Evolutionary conservation across 1,140 invertebrate genomes (phyloP), one percentile per base, ranked within the genome.

Genomic region (Venturia canescens): DNA sequence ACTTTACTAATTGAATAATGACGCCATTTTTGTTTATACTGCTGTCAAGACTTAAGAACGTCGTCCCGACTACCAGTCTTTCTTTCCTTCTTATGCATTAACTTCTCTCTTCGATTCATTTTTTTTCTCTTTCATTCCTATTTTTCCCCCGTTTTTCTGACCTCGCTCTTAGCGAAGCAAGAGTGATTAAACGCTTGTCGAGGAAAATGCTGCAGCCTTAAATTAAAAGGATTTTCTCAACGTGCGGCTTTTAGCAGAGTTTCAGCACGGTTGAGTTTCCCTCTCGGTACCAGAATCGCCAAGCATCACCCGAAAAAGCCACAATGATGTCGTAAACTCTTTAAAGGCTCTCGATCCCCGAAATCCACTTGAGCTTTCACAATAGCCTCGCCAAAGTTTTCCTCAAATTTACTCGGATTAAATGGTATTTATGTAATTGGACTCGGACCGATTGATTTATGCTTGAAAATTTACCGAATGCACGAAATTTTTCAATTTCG

Each of bases 1-100:
- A 66, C 75, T 77, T 63, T 63, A 23, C 66, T 79, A 79, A 79
- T 79, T 79, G 53, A 79, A 63, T 79, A 79, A 79, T 70, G 78
- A 69, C 60, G 48, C 78, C 44, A 72, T 57, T 79, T 70, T 79
- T 70, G 69, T 79, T 79, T 53, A 70, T 53, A 77, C n/a, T 23
- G 31, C 75, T 63, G 74, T 63, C 74, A 34, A 57, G 57, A 4
- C 29, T 69, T 31, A 69, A 29, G 66, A 69, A 34, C 66, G 1
- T 31, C 21, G n/a, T 31, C 29, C 27, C n/a, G 9, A 27, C 29
- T 50, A 70, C 16, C 69, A 6, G 29, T 70, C n/a, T 67, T 53
- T 13, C 9, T 80, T 26, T 57, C 66, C 3, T 67, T 21, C 48
- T 9, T 15, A 16, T 3, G 21, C 53, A 16, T 11, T n/a, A 4